Evolutionary conservation across 2,888 invertebrate genomes (phyloP), one percentile per base, ranked within the genome.

Genomic region (Argynnis bischoffii): DNA sequence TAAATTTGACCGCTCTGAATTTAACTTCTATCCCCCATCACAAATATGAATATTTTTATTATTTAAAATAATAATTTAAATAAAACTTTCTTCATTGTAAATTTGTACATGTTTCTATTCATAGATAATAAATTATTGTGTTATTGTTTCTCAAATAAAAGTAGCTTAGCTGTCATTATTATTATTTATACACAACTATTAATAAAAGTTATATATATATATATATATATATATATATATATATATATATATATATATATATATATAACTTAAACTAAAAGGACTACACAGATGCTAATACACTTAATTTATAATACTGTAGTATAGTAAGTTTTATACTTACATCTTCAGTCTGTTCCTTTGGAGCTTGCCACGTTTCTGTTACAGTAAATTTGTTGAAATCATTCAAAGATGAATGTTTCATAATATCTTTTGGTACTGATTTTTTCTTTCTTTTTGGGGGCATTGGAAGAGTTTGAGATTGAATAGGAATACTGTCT

Each of bases 391-490:
- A 74, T 50, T 82, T 83, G 56, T 85, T 87, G 67, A 90, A 85
- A 75, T 92, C 89, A 69, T 79, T 87, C 55, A 90, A 71, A 21
- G 92, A 92, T 16, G 90, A 87, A 78, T 90, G 88, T 61, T 78
- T 83, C 51, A 8, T 21, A 18, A 78, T 75, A 51, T 86, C 86
- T 55, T 81, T 85, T 73, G 84, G 86, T 16, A 72, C 74, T 69
- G 79, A 78, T 69, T 84, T 92, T 73, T 88, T 90, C 69, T 85
- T 92, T 53, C 92, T 81, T 73, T 85, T 89, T 13, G 92, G 92
- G 31, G 92, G 92, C 90, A 90, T 90, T 1, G 92, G 92, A 53
- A 92, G 78, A 8, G 92, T 92, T 73, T 92, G 88, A 6, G 91
- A 89, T 71, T 89, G 85, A 50, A 90, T 81, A 0, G 86, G 85